phyloP scores from a whole-genome alignment of 2,888 invertebrate genomes.

The Apamea monoglypha region DNA sequence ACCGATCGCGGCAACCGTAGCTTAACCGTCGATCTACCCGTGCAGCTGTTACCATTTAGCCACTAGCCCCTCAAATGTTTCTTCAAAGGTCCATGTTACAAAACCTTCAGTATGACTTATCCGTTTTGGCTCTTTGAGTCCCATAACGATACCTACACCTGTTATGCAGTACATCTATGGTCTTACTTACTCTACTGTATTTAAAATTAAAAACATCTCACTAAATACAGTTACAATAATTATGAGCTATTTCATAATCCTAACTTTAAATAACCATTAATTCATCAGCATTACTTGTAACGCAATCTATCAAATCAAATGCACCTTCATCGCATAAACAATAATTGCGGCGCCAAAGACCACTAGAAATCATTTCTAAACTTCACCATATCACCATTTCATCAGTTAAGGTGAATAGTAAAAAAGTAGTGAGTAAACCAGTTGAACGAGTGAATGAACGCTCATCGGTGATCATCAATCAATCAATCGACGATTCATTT shows the following conservation, averaged over 20 bases:
- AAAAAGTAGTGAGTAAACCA: constrained; percentile 63
- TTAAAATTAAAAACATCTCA: neutral
- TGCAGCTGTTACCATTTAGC: too few relatives aligned
- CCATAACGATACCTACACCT: too few relatives aligned
- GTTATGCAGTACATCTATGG: too few relatives aligned
- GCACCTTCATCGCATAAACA: constrained; percentile 46
- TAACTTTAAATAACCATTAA: constrained; percentile 22
- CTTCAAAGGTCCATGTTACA: neutral
- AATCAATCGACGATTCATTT: constrained; percentile 82
- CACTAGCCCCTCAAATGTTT: neutral
- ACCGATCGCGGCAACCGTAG: too few relatives aligned
- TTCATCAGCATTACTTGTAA: constrained; percentile 24
- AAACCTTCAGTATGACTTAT: neutral
- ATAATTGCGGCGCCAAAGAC: constrained; percentile 51
- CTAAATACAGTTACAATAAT: constrained; percentile 10
- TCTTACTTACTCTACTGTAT: neutral
- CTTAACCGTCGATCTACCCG: too few relatives aligned
- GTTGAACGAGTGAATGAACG: constrained; percentile 76
- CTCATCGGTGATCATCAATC: constrained; percentile 82
- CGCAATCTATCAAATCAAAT: constrained; percentile 43
- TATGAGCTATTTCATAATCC: constrained; percentile 15
- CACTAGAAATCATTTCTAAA: constrained; percentile 59
- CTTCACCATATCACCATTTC: constrained; percentile 56
- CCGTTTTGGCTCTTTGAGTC: neutral
- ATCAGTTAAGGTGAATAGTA: constrained; percentile 58